phyloP scores from a whole-genome alignment of 2,888 invertebrate species.

The Latrodectus elegans region DNA sequence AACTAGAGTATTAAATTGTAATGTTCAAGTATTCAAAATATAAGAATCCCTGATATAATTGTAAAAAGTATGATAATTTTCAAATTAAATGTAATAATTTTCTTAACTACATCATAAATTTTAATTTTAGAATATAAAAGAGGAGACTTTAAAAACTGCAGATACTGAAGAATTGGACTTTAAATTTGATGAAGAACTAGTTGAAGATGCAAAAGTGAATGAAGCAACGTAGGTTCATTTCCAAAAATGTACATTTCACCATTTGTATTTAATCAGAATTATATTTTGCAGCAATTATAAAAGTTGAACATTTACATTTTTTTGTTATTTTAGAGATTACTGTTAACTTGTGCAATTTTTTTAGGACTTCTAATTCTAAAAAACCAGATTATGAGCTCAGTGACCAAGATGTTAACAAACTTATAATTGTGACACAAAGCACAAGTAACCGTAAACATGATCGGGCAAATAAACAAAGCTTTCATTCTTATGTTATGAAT shows the following conservation, averaged over 20 bases:
- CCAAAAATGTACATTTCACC: no score
- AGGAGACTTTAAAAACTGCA: constrained; percentile 51
- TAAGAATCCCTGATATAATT: no score
- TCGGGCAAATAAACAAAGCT: constrained; percentile 27
- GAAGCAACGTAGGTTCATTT: background rate
- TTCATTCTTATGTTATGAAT: constrained; percentile 79
- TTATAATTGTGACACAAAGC: constrained; percentile 83
- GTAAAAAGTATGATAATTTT: no score
- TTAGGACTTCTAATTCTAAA: constrained; percentile 73
- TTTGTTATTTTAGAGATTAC: no score
- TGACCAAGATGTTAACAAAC: constrained; percentile 92
- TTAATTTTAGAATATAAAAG: constrained; percentile 47
- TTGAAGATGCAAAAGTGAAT: constrained; percentile 74
- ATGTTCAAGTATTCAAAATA: no score
- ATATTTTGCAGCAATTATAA: no score
- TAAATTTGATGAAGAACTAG: constrained; percentile 97
- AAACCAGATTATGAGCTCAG: constrained; percentile 89
- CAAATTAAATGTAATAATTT: no score
- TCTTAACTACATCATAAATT: no score
- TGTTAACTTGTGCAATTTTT: background rate
- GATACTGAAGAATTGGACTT: constrained; percentile 91
- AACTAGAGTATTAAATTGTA: no score
- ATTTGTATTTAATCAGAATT: no score
- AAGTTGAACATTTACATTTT: no score
- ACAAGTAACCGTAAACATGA: constrained; percentile 49